Conservation (phyloP, 35 echinoderm and acorn worm genomes). For the Amphiura filiformis region DNA sequence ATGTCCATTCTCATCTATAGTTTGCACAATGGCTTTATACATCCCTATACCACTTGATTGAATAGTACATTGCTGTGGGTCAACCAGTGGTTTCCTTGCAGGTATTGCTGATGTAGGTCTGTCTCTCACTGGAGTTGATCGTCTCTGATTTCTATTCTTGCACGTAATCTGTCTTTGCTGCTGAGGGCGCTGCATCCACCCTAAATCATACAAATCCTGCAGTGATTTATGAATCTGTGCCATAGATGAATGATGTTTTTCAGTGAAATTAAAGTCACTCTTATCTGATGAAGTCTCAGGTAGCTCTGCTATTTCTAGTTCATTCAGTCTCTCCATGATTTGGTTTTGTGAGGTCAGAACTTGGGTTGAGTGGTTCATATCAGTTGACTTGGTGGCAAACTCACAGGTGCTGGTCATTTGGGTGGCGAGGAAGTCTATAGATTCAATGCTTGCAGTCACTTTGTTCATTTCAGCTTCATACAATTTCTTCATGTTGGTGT, state of each 20-base stretch:
- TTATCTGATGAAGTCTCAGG: not conserved
- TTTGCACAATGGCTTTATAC: not conserved
- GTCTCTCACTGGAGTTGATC: not conserved
- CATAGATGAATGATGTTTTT: not conserved
- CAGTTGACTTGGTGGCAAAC: not conserved
- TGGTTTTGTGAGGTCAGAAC: conserved; percentile 3
- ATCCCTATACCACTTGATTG: not conserved
- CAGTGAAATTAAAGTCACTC: not conserved
- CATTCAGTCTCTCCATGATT: not conserved
- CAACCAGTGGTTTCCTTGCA: not conserved
- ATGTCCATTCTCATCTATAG: not conserved
- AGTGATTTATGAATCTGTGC: not conserved
- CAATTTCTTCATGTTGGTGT: not conserved
- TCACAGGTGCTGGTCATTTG: conserved; percentile 15
- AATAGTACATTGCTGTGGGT: not conserved
- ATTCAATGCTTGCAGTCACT: not conserved
- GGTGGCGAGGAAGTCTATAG: not conserved
- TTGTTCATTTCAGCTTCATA: not conserved
- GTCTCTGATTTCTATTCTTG: not conserved
- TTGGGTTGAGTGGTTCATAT: not conserved
- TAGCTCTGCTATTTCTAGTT: not conserved
- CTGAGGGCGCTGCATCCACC: not conserved
- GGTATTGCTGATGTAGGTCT: not conserved
- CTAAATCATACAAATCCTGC: not conserved
- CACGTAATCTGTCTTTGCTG: not conserved